A percentile compares a stretch with the other conserved stretches of the same genome.
Evolutionary conservation across 2,113 vertebrate genomes (phyloP).

Genomic region (Cyrtonyx montezumae): DNA sequence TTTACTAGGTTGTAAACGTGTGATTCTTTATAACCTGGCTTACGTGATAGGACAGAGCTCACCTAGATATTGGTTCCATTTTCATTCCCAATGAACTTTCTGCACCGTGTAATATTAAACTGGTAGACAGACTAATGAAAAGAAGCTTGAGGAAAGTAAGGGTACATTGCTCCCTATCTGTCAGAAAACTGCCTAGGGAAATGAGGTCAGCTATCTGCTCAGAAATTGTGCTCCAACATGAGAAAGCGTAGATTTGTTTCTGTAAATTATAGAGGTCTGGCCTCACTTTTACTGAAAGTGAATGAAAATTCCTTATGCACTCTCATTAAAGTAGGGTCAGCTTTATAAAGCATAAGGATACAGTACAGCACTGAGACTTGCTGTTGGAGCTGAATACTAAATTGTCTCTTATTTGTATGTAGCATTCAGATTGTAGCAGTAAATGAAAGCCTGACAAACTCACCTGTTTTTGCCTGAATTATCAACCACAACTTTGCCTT

Average conservation of each 20-base stretch:
- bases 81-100: neutral
- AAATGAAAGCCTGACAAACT: neutral
- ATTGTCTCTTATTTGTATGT: neutral
- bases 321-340: neutral
- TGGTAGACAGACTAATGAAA: neutral
- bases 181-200: conserved; percentile 20
- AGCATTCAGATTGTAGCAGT: neutral
- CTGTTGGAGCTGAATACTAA: neutral
- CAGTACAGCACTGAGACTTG: neutral
- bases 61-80: neutral
- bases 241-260: neutral
- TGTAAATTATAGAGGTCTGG: neutral
- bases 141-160: neutral
- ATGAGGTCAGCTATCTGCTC: conserved; percentile 24
- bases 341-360: neutral
- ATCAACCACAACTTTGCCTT: neutral
- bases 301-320: neutral
- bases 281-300: neutral
- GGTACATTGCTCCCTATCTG: neutral
- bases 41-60: neutral
- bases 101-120: neutral
- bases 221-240: neutral
- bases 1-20: conserved; percentile 24
- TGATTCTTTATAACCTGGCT: neutral
- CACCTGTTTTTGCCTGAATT: neutral